Percentiles rank a stretch among this genome's conserved stretches.
These are phyloP conservation scores for Apteryx owenii DNA, from an alignment of 2,113 vertebrate genomes.

Conservation along the genomic window DNA sequence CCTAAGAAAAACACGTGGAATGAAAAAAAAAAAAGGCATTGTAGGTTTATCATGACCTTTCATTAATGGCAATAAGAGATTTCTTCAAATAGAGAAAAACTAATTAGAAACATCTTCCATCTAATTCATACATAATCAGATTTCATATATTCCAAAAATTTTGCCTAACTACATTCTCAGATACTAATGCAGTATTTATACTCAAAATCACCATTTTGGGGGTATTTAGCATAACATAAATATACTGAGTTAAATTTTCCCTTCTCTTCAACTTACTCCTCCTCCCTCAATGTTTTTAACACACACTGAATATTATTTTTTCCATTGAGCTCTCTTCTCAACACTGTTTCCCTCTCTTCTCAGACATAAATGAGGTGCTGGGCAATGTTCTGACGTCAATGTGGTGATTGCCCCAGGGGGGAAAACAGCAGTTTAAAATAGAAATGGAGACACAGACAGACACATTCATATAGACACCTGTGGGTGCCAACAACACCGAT, in stretches of 20 bases:
- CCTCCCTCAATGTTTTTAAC: constrained; percentile 54
- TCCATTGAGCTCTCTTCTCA: constrained; percentile 51
- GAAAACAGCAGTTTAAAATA: constrained; percentile 46
- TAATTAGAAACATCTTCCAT: neutral
- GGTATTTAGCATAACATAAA: constrained; percentile 48
- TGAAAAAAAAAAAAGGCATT: neutral
- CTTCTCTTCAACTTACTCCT: constrained; percentile 36
- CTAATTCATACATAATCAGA: neutral
- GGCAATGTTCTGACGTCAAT: constrained; percentile 60
- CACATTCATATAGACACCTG: constrained; percentile 42
- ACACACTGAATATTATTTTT: constrained; percentile 64
- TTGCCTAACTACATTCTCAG: neutral
- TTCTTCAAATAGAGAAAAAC: neutral
- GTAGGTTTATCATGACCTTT: neutral
- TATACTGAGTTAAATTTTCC: constrained; percentile 46
- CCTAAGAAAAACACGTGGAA: neutral
- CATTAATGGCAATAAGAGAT: neutral
- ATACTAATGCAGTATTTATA: constrained; percentile 4
- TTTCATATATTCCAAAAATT: neutral
- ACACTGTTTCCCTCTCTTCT: constrained; percentile 35
- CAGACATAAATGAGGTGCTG: constrained; percentile 66
- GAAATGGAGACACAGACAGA: constrained; percentile 22
- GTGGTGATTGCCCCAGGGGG: constrained; percentile 36
- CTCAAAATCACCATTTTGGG: neutral
- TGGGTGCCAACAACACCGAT: constrained; percentile 30